phyloP scores from a whole-genome alignment of 1,140 invertebrate genomes.

The Drosophila parabipectinata region DNA sequence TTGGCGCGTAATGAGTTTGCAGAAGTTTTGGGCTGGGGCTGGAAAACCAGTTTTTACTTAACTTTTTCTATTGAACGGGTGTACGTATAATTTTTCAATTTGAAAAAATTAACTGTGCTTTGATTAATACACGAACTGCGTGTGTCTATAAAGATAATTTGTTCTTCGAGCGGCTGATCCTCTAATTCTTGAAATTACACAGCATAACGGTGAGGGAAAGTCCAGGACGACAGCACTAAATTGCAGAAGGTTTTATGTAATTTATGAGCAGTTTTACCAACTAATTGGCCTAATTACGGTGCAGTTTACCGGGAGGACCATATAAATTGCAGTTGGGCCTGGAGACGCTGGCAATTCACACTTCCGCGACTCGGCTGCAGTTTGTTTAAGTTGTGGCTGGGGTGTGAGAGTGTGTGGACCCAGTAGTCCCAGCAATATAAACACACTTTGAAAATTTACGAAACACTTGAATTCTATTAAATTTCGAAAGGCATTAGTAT shows the following conservation, averaged over 20 bases:
- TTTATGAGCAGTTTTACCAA: constrained; percentile 71
- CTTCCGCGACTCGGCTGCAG: constrained; percentile 63
- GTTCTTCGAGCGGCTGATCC: constrained; percentile 34
- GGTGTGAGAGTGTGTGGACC: constrained; percentile 18
- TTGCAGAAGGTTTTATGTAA: constrained; percentile 64
- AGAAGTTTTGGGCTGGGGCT: constrained; percentile 30
- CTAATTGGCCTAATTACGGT: constrained; percentile 79
- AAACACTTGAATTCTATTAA: constrained; percentile 1
- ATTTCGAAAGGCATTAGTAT: not conserved
- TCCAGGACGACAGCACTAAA: constrained; percentile 38
- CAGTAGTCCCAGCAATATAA: not conserved
- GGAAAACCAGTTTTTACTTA: constrained; percentile 56
- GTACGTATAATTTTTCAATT: constrained; percentile 27
- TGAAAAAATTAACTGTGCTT: constrained; percentile 76
- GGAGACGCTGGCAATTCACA: constrained; percentile 62
- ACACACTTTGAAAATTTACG: not conserved
- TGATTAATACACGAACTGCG: constrained; percentile 77
- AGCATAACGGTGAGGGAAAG: constrained; percentile 11
- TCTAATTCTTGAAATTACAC: constrained; percentile 66
- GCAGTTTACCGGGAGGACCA: constrained; percentile 40
- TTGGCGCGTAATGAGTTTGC: constrained; percentile 57
- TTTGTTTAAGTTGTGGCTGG: constrained; percentile 29
- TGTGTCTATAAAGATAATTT: constrained; percentile 49
- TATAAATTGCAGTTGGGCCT: constrained; percentile 30
- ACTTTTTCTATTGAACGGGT: too few relatives aligned